Base-by-base conservation (phyloP, 1,140 invertebrate genomes). In the Leptestheria dahalacensis region DNA sequence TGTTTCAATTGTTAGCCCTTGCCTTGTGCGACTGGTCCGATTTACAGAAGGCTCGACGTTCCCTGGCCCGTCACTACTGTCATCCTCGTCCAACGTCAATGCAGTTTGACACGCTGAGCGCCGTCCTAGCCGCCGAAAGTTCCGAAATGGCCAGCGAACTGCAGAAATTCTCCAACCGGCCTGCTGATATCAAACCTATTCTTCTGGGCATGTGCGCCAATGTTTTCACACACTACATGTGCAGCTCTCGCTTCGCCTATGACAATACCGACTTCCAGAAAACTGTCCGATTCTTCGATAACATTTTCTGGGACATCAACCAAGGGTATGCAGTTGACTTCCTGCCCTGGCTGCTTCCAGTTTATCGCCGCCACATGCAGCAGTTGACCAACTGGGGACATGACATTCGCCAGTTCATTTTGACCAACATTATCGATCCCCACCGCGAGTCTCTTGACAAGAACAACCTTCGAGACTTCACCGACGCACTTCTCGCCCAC, bases 241-340 rank as follows among this genome's bases (percentile, higher is more conserved):
- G 87, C 72, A 84, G 82, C 51, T 77, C 76, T 1, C 74, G 82
- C 2, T 91, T 89, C 65, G 76, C 80, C 2, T 74, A 79, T 23
- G 74, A 79, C 4, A 80, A 92, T 64, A 11, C 62, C 0, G 76
- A 77, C 2, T 91, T 88, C 70, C 67, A 70, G 10, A 74, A 79
- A 57, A 77, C 87, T 60, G 78, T 88, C 0, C 66, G 75, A 21
- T 80, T 80, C 63, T 93, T 91, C 66, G 88, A 92, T 65, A 78
- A 82, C 56, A 85, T 94, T 2, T 94, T 94, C 72, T 88, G 82
- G 77, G 88, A 92, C 33, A 70, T 93, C 50, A 91, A 92, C 68
- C 84, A 88, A 68, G 88, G 88, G 0, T 91, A 88, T 67, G 80
- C 85, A 0, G 79, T 88, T 0, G 91, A 94, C 67, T 91, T 93